Evolutionary conservation across 2,888 invertebrate species (phyloP).

Genomic region (Torymus tubicola): DNA sequence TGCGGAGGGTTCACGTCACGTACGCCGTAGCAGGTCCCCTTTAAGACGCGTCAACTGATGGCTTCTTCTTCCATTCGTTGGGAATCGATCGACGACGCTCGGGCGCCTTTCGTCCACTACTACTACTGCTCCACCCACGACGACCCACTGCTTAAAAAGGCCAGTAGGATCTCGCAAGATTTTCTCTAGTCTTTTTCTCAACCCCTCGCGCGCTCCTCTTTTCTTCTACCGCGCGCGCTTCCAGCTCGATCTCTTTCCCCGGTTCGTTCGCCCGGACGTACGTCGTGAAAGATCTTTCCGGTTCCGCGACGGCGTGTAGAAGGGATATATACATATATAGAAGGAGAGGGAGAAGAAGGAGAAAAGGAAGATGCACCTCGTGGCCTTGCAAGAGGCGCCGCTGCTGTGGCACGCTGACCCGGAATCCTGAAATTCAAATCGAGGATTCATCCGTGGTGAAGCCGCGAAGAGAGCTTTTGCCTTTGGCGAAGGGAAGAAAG

Average conservation of each 20-base stretch:
- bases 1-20: not conserved
- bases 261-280: not conserved
- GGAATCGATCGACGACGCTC: not conserved
- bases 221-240: slow-evolving; percentile 3
- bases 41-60: slow-evolving; percentile 20
- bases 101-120: not conserved
- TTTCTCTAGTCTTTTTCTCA: slow-evolving; percentile 2
- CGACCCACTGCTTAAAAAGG: not conserved
- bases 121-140: too few relatives aligned
- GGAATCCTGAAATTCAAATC: slow-evolving; percentile 34
- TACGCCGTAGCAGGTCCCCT: slow-evolving; percentile 4
- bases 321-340: too few relatives aligned
- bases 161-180: slow-evolving; percentile 1
- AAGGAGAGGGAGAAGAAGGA: too few relatives aligned
- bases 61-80: not conserved
- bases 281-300: slow-evolving; percentile 45
- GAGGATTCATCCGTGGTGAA: not conserved
- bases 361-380: too few relatives aligned
- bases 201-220: not conserved
- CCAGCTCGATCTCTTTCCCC: not conserved
- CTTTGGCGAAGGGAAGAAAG: too few relatives aligned
- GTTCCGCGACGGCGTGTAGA: slow-evolving; percentile 4
- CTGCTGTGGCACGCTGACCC: not conserved
- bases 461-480: not conserved
- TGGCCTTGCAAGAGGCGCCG: not conserved